phyloP scores from a whole-genome alignment of 2,113 vertebrate species.

The Tursiops truncatus region DNA sequence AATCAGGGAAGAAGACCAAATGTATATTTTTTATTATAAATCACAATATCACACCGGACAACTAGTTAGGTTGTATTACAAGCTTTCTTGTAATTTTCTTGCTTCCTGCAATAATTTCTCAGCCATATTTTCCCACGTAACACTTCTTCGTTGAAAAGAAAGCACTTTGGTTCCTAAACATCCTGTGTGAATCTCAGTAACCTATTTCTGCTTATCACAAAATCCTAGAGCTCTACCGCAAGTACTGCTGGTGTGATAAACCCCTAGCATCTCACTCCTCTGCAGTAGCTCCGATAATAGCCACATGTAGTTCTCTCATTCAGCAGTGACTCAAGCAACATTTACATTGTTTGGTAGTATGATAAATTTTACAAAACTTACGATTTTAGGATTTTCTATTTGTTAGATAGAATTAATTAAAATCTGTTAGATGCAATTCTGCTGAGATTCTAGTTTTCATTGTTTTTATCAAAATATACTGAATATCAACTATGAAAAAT shows the following conservation, averaged over 20 bases:
- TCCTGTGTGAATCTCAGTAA: background rate
- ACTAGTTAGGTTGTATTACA: background rate
- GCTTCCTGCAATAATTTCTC: background rate
- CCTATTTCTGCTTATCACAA: background rate
- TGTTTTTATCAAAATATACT: slow-evolving; percentile 39
- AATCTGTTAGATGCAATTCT: slow-evolving; percentile 22
- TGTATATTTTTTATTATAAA: background rate
- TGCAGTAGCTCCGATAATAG: background rate
- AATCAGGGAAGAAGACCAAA: background rate
- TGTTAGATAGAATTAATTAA: background rate
- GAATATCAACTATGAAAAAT: slow-evolving; percentile 17
- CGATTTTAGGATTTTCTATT: slow-evolving; percentile 1
- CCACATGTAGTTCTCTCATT: background rate
- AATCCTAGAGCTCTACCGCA: background rate
- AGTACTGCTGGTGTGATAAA: background rate
- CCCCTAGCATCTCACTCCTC: background rate
- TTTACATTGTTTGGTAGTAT: background rate
- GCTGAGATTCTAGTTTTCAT: slow-evolving; percentile 5
- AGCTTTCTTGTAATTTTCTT: background rate
- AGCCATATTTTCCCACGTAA: background rate
- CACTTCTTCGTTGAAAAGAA: background rate
- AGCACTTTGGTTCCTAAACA: background rate
- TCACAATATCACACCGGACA: background rate
- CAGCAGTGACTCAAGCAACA: background rate
- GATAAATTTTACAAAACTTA: background rate